phyloP scores from a whole-genome alignment of 2,113 vertebrate species.

The Lates calcarifer region DNA sequence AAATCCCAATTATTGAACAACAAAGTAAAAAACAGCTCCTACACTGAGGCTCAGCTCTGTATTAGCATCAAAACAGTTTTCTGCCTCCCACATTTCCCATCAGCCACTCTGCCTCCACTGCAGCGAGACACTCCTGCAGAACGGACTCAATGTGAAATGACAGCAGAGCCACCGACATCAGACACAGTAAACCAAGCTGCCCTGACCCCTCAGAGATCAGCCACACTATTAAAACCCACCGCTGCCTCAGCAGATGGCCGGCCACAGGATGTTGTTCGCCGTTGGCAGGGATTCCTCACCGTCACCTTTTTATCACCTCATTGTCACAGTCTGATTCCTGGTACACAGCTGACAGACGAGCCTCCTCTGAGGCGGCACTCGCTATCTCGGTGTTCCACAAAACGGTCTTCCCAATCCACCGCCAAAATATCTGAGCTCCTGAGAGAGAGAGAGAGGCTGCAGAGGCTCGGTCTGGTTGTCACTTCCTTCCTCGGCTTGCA shows the following conservation, averaged over 20 bases:
- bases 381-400: constrained; percentile 47
- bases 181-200: constrained; percentile 23
- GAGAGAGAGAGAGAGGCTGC: constrained; percentile 22
- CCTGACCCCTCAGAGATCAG: constrained; percentile 48
- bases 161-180: constrained; percentile 40
- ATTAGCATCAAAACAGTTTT: not conserved
- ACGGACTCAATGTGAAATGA: constrained; percentile 34
- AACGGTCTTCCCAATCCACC: constrained; percentile 19
- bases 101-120: not conserved
- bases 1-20: no score
- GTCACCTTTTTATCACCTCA: constrained; percentile 77
- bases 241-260: constrained; percentile 66
- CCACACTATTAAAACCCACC: constrained; percentile 21
- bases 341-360: constrained; percentile 56
- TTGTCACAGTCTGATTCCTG: constrained; percentile 66
- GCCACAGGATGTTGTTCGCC: constrained; percentile 52
- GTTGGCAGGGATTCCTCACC: constrained; percentile 53
- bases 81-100: not conserved
- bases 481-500: constrained; percentile 22
- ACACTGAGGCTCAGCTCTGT: not conserved
- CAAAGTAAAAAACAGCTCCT: no score
- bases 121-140: not conserved
- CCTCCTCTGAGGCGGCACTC: constrained; percentile 43
- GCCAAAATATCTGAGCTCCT: constrained; percentile 36
- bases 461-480: constrained; percentile 38